Percentiles rank a stretch among this genome's conserved stretches.
These are phyloP conservation scores for Heliocidaris erythrogramma DNA, from an alignment of 35 echinoderm and acorn worm species.

Conservation along the genomic window DNA sequence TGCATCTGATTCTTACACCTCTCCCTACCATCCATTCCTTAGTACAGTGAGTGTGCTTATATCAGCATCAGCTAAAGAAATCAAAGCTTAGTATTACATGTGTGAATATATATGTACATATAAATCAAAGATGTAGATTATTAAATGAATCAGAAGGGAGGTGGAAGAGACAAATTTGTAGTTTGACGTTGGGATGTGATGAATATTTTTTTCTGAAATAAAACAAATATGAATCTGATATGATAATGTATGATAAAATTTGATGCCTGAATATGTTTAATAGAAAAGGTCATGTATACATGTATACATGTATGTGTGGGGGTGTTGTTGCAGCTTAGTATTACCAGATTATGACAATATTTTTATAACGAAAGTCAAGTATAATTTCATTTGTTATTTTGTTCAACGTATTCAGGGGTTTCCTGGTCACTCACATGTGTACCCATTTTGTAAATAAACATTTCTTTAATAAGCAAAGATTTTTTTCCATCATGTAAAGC, in stretches of 20 bases:
- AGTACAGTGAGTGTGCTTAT: not conserved
- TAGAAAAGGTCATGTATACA: not conserved
- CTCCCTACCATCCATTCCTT: not conserved
- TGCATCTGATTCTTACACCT: not conserved
- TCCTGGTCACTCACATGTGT: not conserved
- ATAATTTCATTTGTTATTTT: not conserved
- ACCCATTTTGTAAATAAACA: not conserved
- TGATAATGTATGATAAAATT: not conserved
- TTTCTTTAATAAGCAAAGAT: not conserved
- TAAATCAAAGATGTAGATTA: not conserved
- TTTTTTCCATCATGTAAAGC: not conserved
- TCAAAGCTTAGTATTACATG: not conserved
- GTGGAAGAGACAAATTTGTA: not conserved
- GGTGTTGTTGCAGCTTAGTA: not conserved
- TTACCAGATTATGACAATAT: conserved; percentile 6
- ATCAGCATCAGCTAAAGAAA: not conserved
- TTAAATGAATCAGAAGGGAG: not conserved
- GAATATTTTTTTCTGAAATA: not conserved
- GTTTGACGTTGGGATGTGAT: not conserved
- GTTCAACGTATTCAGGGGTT: not conserved
- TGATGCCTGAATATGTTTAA: not conserved
- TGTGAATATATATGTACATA: not conserved
- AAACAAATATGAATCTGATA: not conserved
- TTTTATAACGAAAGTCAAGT: not conserved
- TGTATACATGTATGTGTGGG: not conserved